Base-by-base conservation (phyloP, 2,888 invertebrate species). In the Venusia cambrica region DNA sequence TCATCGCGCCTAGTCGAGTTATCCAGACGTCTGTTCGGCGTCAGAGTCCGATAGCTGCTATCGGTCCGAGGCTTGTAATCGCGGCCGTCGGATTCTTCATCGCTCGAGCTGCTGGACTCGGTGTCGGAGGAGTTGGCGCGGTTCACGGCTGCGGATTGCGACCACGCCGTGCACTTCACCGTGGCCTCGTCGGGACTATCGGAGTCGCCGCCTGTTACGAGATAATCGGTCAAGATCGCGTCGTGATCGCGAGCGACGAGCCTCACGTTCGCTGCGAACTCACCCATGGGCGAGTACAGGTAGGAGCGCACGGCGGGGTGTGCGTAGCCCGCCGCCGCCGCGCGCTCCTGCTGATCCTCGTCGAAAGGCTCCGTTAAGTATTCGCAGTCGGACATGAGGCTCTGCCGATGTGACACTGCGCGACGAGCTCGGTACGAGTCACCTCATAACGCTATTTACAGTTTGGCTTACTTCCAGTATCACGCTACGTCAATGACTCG, bases 1-100 rank as follows among this genome's bases (percentile, higher is more conserved):
- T 90, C 89, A 67, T 91, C 90, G 62, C 92, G 90, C 40, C 90
- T 80, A 5, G 90, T 90, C 22, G 91, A 90, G 61, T 89, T 88
- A 66, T 90, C 90, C 16, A 75, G 53, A 16, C 77, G 71, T 48
- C 68, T 70, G 41, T 62, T 75, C 6, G 87, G 87, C 11, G 87
- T 87, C 45, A 84, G 53, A 7, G 85, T 87, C 17, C 73, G 74
- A 67, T 92, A 92, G 62, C 92, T 91, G 60, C 90, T 89, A 62
- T 88, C 89, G 40, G 84, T 74, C 18, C 89, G 89, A 9, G 89
- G 88, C 60, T 89, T 89, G 61, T 89, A 90, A 28, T 72, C 76
- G 37, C 54, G 72, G 39, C 67, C 78, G 32, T 81, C 84, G 12
- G 81, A 81, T 42, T 79, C 80, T 22, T 74, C 76, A 17, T 66